phyloP scores from a whole-genome alignment of 1,140 invertebrate genomes.

The Bombus pascuorum region DNA sequence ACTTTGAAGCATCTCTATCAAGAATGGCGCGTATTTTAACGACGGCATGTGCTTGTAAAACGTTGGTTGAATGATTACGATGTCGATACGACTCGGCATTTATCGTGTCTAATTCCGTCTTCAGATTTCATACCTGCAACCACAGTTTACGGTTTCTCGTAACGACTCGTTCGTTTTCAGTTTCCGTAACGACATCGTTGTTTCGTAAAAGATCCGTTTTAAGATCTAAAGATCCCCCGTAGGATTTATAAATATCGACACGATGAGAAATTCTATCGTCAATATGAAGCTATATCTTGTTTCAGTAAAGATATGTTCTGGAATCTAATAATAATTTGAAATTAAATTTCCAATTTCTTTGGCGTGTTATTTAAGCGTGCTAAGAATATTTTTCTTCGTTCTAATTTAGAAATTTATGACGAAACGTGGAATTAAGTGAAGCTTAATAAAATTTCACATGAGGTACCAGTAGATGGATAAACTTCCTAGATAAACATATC shows the following conservation, averaged over 20 bases:
- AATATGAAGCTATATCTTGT: not conserved
- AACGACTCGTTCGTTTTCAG: conserved; percentile 3
- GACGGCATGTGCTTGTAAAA: conserved; percentile 14
- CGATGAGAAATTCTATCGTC: not conserved
- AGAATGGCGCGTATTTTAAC: conserved; percentile 30
- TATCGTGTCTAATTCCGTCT: conserved; percentile 15
- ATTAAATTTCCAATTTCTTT: not conserved
- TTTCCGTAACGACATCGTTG: not conserved
- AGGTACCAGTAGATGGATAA: not conserved
- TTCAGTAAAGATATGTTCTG: not conserved
- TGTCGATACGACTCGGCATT: not conserved
- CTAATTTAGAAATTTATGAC: not conserved
- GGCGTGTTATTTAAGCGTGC: not conserved
- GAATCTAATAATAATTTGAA: no score
- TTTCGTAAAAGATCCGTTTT: not conserved
- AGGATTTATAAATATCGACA: not conserved
- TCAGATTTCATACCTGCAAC: not conserved
- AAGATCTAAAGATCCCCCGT: not conserved
- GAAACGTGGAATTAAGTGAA: not conserved
- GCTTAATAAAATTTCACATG: not conserved
- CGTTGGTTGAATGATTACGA: not conserved
- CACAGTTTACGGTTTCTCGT: not conserved
- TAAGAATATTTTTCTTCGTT: not conserved
- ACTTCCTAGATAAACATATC: not conserved
- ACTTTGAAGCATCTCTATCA: conserved; percentile 8